Base-by-base conservation (phyloP, 53 echinoderm and acorn worm genomes). In the Astropecten irregularis region DNA sequence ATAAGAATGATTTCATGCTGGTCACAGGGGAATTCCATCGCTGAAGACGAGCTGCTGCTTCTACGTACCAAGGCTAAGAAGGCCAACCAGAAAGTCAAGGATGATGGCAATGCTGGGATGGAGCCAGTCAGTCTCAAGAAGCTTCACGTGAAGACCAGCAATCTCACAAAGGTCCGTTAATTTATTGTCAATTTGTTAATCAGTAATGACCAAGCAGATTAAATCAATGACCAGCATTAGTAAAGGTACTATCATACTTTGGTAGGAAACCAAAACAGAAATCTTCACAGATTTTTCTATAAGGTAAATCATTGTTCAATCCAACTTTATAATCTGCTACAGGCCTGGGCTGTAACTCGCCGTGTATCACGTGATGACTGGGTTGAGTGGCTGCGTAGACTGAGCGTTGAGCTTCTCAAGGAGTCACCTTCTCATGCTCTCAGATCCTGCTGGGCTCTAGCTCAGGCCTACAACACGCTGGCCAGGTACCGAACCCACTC, bases 351-450 rank as follows among this genome's bases (percentile, higher is more conserved):
- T 42, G 97, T 94, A 0, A 91, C 94, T 46, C 73, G 97, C n/a
- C 89, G 93, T 7, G 93, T 96, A 11, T 96, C 97, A 2, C 72
- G 93, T 20, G 97, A 96, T 52, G 97, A 96, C 70, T 96, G 97
- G 97, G 92, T 96, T 82, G 97, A 96, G 49, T 96, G 97, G 97
- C 65, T 96, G 38, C 84, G 97, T 32, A 57, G 97, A 69, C 91
- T 96, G 8, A 96, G 97, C 62, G 91, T 96, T 10, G 93, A 96
- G 62, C 79, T 96, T 7, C 91, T 96, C 15, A 96, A 96, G 72
- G 97, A 96, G 40, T 96, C 97, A 1, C 97, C 97, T 4, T 96
- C 97, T 0, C 97, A 93, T 69, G 96, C 96, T 2, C 69, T 96
- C 20, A 87, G 97, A 67, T 94, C 97, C 30, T 96, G 97, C 88